Conservation (phyloP, 2,113 vertebrate genomes). For the Carlito syrichta region DNA sequence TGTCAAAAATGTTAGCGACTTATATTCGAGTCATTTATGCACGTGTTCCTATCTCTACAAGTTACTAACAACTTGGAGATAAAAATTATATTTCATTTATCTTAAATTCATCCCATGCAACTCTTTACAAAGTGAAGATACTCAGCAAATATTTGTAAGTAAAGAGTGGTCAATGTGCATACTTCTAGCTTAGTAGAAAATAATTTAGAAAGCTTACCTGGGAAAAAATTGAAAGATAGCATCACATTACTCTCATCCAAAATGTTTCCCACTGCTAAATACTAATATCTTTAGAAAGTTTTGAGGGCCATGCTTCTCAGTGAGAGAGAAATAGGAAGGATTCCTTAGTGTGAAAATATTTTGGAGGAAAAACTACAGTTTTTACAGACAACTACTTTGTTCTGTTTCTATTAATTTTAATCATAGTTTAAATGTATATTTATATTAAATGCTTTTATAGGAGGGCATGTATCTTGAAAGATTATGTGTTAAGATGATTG, state of each 20-base stretch:
- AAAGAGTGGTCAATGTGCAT: background rate
- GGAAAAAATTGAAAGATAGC: background rate
- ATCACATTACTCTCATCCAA: background rate
- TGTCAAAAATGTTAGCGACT: background rate
- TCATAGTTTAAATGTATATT: background rate
- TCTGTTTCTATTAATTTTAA: background rate
- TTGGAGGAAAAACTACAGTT: background rate
- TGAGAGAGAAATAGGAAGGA: background rate
- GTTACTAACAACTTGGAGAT: background rate
- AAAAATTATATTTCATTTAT: background rate
- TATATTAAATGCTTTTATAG: background rate
- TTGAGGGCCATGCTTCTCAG: background rate
- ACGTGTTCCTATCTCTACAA: background rate
- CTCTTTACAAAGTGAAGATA: background rate
- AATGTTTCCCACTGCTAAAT: background rate
- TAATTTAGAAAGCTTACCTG: background rate
- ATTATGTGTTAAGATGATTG: background rate
- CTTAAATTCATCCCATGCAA: background rate
- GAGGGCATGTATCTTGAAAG: background rate
- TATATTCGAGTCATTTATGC: background rate
- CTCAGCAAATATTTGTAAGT: background rate
- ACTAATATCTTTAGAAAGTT: background rate
- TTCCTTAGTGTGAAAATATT: background rate
- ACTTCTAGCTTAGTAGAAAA: background rate
- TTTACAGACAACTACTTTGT: background rate